A percentile compares a stretch with the other conserved stretches of the same genome.
These are phyloP conservation scores for Synanthedon andrenaeformis DNA, from an alignment of 2,888 invertebrate species.

Conservation along the genomic window DNA sequence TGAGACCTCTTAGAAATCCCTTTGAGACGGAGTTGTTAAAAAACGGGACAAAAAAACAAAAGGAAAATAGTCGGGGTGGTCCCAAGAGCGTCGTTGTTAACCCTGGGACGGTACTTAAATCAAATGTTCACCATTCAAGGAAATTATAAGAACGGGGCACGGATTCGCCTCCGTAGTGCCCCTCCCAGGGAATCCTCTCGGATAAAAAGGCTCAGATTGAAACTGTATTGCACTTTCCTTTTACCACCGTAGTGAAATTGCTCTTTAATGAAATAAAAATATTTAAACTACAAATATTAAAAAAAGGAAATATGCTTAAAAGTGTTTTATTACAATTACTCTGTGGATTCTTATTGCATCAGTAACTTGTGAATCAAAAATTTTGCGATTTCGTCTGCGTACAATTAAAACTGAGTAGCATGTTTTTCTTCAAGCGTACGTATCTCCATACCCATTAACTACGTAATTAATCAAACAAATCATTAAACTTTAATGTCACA, in stretches of 20 bases:
- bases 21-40: constrained; percentile 57
- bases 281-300: not conserved
- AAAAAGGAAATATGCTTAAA: not conserved
- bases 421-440: too few species aligned
- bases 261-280: not conserved
- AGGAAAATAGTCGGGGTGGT: constrained; percentile 65
- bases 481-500: too few species aligned
- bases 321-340: too few species aligned
- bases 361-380: too few species aligned
- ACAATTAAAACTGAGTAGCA: too few species aligned
- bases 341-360: too few species aligned
- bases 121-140: constrained; percentile 65
- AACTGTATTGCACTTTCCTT: constrained; percentile 22
- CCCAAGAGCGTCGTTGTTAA: constrained; percentile 52
- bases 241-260: not conserved
- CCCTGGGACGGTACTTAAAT: constrained; percentile 66
- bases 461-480: too few species aligned
- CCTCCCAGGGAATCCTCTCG: constrained; percentile 34
- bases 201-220: constrained; percentile 48
- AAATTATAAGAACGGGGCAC: constrained; percentile 63
- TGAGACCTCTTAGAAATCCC: constrained; percentile 44
- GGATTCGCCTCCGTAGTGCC: constrained; percentile 30
- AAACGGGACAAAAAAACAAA: constrained; percentile 56
- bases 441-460: too few species aligned
- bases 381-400: too few species aligned